A percentile compares a stretch with the other conserved stretches of the same genome.
Evolutionary conservation across 2,113 vertebrate genomes (phyloP).

Genomic region (Bujurquina vittata): DNA sequence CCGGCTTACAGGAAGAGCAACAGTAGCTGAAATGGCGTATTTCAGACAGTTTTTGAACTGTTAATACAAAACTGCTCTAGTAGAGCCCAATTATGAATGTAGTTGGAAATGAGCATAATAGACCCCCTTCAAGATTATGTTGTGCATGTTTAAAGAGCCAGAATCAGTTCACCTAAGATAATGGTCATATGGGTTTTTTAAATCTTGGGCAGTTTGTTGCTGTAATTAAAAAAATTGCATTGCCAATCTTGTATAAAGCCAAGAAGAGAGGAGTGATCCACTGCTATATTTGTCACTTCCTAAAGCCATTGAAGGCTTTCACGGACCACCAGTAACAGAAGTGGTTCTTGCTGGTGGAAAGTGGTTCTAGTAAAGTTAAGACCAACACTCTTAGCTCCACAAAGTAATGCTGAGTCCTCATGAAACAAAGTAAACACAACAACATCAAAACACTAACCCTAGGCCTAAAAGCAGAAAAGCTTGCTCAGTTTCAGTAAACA

Average conservation of each 20-base stretch:
- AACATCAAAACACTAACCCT: not conserved
- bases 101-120: not conserved
- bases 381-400: not conserved
- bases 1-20: not conserved
- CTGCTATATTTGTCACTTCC: constrained; percentile 5
- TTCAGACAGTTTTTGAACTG: not conserved
- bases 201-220: not conserved
- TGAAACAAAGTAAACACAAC: not conserved
- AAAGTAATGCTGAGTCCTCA: not conserved
- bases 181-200: not conserved
- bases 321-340: not conserved
- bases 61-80: not conserved
- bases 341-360: constrained; percentile 1
- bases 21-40: not conserved
- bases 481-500: not conserved
- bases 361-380: not conserved
- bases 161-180: not conserved
- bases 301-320: constrained; percentile 14
- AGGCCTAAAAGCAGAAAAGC: not conserved
- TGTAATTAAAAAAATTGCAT: not conserved
- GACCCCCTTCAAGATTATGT: not conserved
- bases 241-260: not conserved
- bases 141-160: not conserved
- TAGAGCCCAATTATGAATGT: not conserved
- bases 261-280: not conserved